Base-by-base conservation (phyloP, 2,113 vertebrate species). In the Salvelinus fontinalis region DNA sequence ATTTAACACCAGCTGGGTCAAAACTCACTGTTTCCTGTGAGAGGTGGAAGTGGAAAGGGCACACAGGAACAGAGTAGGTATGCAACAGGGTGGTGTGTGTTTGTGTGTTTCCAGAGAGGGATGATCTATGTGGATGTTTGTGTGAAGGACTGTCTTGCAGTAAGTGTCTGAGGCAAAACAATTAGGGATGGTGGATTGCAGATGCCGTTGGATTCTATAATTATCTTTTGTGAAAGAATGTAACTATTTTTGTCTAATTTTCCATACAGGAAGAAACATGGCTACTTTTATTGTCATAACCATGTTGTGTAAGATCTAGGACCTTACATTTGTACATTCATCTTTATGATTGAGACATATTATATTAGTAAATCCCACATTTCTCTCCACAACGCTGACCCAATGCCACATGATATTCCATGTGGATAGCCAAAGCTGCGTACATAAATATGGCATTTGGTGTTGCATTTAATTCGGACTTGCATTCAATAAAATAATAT, bases 1-100 rank as follows among this genome's bases (percentile, higher is more conserved):
- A 86, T 84, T 84, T 80, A 85, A 64, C n/a, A 82, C 60, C 64
- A 74, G 57, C 64, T 65, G 31, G 79, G 84, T 83, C 81, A 85
- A 85, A 75, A 76, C 68, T 49, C 78, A 67, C 72, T 39, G 12
- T 79, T 85, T 86, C 84, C 78, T 75, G 62, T 79, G 67, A 64
- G 75, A 71, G 22, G 70, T 64, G 76, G 70, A 84, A 78, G 75
- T 80, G 77, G 78, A 67, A 18, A 73, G 64, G 65, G 65, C 80
- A 65, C 81, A 83, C 76, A 73, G 80, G 73, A 73, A 70, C 9
- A 67, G 16, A 16, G 62, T 76, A 54, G 51, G 14, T 13, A 20
- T 54, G 39, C 31, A 66, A 48, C 26, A 67, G 67, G 67, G 29
- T 31, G 44, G 6, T 69, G 74, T 59, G 62, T 78, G 59, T 78